These are phyloP conservation scores for Liposcelis brunnea DNA, from an alignment of 2,888 invertebrate species.

Conservation along the genomic window DNA sequence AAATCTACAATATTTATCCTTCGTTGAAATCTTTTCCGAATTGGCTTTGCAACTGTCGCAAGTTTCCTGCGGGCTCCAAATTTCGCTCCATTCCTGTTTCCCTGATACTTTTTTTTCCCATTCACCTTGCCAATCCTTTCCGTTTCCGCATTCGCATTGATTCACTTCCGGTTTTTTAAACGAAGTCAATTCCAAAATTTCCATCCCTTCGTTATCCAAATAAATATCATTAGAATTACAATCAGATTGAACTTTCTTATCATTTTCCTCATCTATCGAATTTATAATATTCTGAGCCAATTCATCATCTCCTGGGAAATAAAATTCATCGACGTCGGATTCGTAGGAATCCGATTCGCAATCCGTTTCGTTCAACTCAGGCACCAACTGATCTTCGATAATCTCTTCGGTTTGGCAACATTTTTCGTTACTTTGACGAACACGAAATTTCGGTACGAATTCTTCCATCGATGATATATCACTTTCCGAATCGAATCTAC, in stretches of 20 bases:
- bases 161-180: no score
- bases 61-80: constrained; percentile 22
- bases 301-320: constrained; percentile 21
- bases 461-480: constrained; percentile 23
- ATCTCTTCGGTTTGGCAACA: constrained; percentile 36
- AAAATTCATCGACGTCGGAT: constrained; percentile 19
- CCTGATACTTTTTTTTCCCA: neutral
- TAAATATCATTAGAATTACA: no score
- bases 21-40: no score
- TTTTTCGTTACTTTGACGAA: constrained; percentile 35
- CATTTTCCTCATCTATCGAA: no score
- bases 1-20: constrained; percentile 16
- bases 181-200: no score
- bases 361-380: constrained; percentile 16
- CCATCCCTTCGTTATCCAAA: no score
- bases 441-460: constrained; percentile 50
- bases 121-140: constrained; percentile 12
- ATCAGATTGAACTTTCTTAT: no score
- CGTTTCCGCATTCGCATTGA: constrained; percentile 13
- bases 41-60: neutral
- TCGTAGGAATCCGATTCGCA: constrained; percentile 11
- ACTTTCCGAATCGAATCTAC: constrained; percentile 23
- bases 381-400: constrained; percentile 15
- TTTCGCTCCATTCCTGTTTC: constrained; percentile 18
- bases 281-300: constrained; percentile 12